Conservation (phyloP, 2,797 vertebrate genomes). For the Malacoctenus gilli region DNA sequence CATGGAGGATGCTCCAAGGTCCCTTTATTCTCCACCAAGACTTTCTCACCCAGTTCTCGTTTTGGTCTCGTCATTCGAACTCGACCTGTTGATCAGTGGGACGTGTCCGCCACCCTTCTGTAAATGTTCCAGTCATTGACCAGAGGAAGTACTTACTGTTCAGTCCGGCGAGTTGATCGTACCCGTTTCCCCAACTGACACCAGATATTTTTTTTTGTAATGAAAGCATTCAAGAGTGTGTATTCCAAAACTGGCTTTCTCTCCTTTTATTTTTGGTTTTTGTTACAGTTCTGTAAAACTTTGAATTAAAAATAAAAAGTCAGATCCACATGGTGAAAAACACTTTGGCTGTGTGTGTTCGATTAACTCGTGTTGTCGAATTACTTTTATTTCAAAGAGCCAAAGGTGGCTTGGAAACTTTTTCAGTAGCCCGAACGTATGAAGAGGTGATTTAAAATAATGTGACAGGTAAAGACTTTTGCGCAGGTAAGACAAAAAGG, state of each 20-base stretch:
- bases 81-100: slow-evolving; percentile 32
- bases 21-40: slow-evolving; percentile 43
- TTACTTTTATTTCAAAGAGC: too few species aligned
- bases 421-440: too few species aligned
- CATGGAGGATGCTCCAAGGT: slow-evolving; percentile 46
- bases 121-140: slow-evolving; percentile 31
- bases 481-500: too few species aligned
- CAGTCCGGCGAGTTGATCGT: slow-evolving; percentile 27
- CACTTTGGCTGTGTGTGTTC: slow-evolving; percentile 10
- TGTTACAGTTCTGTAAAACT: slow-evolving; percentile 79
- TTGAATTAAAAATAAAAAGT: slow-evolving; percentile 75
- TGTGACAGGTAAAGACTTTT: too few species aligned
- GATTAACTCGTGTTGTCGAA: neutral
- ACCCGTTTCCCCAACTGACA: slow-evolving; percentile 3
- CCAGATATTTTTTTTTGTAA: slow-evolving; percentile 68
- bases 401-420: too few species aligned
- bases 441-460: too few species aligned
- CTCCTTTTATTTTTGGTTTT: slow-evolving; percentile 58
- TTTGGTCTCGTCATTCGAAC: too few species aligned
- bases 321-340: slow-evolving; percentile 45
- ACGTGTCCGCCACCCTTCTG: slow-evolving; percentile 28
- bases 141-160: slow-evolving; percentile 38
- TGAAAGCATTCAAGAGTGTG: slow-evolving; percentile 66
- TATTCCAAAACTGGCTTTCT: slow-evolving; percentile 47
- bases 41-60: too few species aligned